Percentiles rank a stretch among this genome's conserved stretches.
These are phyloP conservation scores for Cyprinus carpio DNA, from an alignment of 2,113 vertebrate species.

Conservation along the genomic window DNA sequence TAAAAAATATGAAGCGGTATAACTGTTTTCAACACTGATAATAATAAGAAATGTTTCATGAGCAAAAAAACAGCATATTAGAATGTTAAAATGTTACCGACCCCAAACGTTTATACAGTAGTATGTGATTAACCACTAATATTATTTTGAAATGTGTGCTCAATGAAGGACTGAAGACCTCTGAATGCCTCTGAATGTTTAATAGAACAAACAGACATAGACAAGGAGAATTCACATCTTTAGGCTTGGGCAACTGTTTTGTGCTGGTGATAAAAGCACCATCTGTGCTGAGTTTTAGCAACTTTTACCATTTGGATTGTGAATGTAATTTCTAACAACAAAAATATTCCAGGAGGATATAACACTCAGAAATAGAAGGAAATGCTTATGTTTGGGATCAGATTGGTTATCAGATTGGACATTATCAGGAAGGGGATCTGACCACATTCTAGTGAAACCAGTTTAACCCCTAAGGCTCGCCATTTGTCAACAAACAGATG, in stretches of 20 bases:
- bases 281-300: background rate
- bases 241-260: no score
- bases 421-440: constrained; percentile 11
- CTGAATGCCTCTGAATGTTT: background rate
- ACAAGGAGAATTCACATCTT: no score
- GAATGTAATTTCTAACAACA: background rate
- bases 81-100: background rate
- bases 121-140: background rate
- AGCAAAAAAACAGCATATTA: background rate
- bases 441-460: constrained; percentile 58
- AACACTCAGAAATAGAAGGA: background rate
- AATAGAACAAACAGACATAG: background rate
- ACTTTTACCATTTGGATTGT: background rate
- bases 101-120: background rate
- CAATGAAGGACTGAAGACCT: background rate
- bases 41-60: background rate
- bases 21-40: background rate
- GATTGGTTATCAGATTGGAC: background rate
- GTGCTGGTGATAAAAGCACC: background rate
- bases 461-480: constrained; percentile 39
- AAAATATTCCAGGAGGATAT: background rate
- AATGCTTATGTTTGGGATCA: background rate
- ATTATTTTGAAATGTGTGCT: background rate
- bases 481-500: background rate
- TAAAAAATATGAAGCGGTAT: no score